Conservation (phyloP, 2,797 vertebrate genomes). For the Acestrorhynchus altus region DNA sequence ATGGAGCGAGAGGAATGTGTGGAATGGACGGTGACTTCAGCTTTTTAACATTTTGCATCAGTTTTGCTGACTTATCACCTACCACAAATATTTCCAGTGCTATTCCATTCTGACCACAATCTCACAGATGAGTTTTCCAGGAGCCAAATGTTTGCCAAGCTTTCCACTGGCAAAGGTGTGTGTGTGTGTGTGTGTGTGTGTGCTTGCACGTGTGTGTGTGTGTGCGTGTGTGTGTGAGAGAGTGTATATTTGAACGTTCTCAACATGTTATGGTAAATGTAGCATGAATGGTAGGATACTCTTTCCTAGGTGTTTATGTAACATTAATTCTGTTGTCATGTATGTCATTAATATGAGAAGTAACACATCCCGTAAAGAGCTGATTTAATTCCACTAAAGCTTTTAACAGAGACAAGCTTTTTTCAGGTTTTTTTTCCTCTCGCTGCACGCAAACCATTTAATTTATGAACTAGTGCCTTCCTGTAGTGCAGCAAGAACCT, state of each 20-base stretch:
- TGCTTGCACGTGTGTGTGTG: no score
- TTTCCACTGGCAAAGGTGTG: slow-evolving; percentile 61
- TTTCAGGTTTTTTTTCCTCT: slow-evolving; percentile 9
- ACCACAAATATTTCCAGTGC: slow-evolving; percentile 62
- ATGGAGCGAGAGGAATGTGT: slow-evolving; percentile 54
- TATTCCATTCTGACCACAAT: slow-evolving; percentile 62
- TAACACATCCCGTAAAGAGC: slow-evolving; percentile 29
- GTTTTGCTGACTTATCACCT: slow-evolving; percentile 60
- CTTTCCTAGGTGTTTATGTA: slow-evolving; percentile 35
- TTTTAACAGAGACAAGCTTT: not conserved
- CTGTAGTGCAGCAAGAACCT: slow-evolving; percentile 1
- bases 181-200: slow-evolving; percentile 42
- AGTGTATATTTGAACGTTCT: slow-evolving; percentile 56
- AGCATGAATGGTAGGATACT: slow-evolving; percentile 36
- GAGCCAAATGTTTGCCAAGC: slow-evolving; percentile 49
- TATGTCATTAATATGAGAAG: slow-evolving; percentile 46
- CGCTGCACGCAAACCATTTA: not conserved
- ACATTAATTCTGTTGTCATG: slow-evolving; percentile 44
- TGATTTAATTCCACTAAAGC: slow-evolving; percentile 23
- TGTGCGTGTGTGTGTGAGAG: slow-evolving; percentile 26
- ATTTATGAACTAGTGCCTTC: not conserved
- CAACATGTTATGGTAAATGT: slow-evolving; percentile 42
- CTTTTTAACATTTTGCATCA: slow-evolving; percentile 52
- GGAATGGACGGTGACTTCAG: slow-evolving; percentile 62
- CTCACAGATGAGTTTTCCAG: slow-evolving; percentile 64